A percentile compares a stretch with the other conserved stretches of the same genome.
These are phyloP conservation scores for Rhadina sibilatrix DNA, from an alignment of 2,113 vertebrate genomes.

Conservation along the genomic window DNA sequence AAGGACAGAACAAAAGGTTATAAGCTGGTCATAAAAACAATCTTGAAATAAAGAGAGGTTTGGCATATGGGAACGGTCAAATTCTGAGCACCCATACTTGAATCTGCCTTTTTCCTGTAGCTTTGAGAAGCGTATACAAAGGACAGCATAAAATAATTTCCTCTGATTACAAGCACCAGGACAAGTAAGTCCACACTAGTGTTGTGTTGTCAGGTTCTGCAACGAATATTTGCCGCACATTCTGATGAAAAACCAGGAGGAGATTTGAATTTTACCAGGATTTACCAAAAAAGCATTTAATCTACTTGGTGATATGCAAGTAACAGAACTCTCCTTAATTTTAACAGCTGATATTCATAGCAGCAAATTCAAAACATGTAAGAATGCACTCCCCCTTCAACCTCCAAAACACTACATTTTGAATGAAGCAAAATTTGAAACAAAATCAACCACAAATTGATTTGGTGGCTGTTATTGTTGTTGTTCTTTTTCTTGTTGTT, in stretches of 20 bases:
- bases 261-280: neutral
- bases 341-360: neutral
- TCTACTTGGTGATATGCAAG: neutral
- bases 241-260: neutral
- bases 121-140: neutral
- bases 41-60: neutral
- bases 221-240: neutral
- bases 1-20: neutral
- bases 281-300: neutral
- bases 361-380: neutral
- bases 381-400: rapidly evolving
- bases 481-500: neutral
- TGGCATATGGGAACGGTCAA: neutral
- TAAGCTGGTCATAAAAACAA: neutral
- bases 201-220: neutral
- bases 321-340: neutral
- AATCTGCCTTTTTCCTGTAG: neutral
- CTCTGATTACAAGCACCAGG: neutral
- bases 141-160: neutral
- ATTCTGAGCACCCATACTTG: neutral
- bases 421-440: neutral
- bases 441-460: too few species aligned
- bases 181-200: neutral
- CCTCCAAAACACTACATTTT: neutral
- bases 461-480: neutral